A percentile compares a stretch with the other conserved stretches of the same genome.
Conservation (phyloP, 2,113 vertebrate species). For the Lycocorax pyrrhopterus region DNA sequence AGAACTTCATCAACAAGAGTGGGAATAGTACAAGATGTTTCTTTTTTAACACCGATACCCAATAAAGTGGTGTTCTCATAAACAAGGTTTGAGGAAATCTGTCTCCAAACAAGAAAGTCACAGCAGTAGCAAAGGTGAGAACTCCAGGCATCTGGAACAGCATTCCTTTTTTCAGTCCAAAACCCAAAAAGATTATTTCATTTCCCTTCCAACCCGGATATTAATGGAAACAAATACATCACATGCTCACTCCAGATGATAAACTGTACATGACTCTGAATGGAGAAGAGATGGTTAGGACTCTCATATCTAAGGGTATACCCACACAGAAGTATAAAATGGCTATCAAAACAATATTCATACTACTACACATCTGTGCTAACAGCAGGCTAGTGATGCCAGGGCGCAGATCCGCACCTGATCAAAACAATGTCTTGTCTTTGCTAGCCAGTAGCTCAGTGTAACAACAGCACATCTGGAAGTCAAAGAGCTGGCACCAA, state of each 20-base stretch:
- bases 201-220: not conserved
- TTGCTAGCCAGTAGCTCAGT: not conserved
- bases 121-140: not conserved
- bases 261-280: not conserved
- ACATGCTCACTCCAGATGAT: not conserved
- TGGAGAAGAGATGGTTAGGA: not conserved
- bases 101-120: conserved; percentile 4
- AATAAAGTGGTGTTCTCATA: not conserved
- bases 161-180: not conserved
- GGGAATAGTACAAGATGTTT: not conserved
- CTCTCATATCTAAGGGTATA: not conserved
- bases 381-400: not conserved
- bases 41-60: not conserved
- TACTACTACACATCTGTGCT: not conserved
- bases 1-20: not conserved
- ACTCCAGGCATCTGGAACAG: not conserved
- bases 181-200: not conserved
- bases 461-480: not conserved
- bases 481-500: not conserved
- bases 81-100: conserved; percentile 13
- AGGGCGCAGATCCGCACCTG: not conserved
- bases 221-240: not conserved
- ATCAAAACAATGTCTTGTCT: not conserved
- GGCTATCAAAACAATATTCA: not conserved
- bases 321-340: not conserved